Base-by-base conservation (phyloP, 1,140 invertebrate species). In the Dinoponera quadriceps region DNA sequence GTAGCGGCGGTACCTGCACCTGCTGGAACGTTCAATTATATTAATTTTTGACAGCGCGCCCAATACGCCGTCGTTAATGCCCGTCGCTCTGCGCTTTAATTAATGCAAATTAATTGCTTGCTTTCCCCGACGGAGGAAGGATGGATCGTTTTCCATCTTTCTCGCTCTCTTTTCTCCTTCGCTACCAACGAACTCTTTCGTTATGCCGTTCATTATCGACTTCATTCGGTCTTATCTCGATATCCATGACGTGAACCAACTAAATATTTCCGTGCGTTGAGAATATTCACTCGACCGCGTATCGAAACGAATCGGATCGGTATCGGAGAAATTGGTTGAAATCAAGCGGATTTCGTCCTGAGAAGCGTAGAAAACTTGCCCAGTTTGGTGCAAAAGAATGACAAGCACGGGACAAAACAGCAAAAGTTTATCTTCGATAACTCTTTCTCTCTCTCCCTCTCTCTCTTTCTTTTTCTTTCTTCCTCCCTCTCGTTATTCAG, bases 61-160 rank as follows among this genome's bases (percentile, higher is more conserved):
- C 27, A 51, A 51, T 75, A 49, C 44, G 33, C 57, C 38, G n/a
- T 63, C n/a, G 44, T 75, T 65, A 59, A 38, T 16, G 71, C 29
- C 4, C 29, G 20, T 16, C 33, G 20, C 33, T 44, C 29, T 18
- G 27, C 44, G 14, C 22, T 63, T 54, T 77, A 38, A 77, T 77
- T 38, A 77, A 77, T 63, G 49, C 29, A 66, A 66, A 66, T 66
- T 77, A 77, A 77, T 77, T 51, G 49, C 49, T 25, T 18, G 60
- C 0, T 7, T 54, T 16, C 54, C 74, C 60, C 29, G n/a, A 9
- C 27, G n/a, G 16, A 20, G 54, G 60, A 16, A n/a, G 38, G 60
- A 54, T n/a, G 16, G 16, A 14, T 4, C 59, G 38, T 44, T 44
- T 44, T 44, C 38, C 38, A 44, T 44, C 11, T 44, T 44, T 44